Base-by-base conservation (phyloP, 2,888 invertebrate species). In the Julus scanicus region DNA sequence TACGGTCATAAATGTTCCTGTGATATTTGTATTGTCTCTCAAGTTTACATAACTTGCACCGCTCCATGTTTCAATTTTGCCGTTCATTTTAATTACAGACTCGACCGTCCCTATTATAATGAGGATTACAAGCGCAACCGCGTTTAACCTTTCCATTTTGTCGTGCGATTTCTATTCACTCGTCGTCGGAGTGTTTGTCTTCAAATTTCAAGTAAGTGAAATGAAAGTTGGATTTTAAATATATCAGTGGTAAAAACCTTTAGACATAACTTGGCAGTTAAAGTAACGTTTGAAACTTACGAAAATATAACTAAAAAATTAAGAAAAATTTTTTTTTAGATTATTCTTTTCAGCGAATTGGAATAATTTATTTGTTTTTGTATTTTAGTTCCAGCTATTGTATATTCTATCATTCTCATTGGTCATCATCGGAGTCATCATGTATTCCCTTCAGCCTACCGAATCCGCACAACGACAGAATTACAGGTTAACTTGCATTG, bases 121-220 rank as follows among this genome's bases (percentile, higher is more conserved):
- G 89, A 94, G 94, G 91, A 94, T 95, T 91, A 96, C 96, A 15
- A 96, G 96, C 15, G 95, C 97, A n/a, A 95, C 97, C 86, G 94
- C 96, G 90, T 93, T 96, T 91, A 97, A 97, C 92, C 93, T 97
- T 90, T 95, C 96, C 13, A 94, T 97, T 89, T 93, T 97, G 88
- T 96, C 97, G 0, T 94, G 97, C 1, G 96, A 97, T 92, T 97
- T 96, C 92, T 97, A 97, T 92, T 95, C 96, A 4, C 94, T 97
- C 37, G 94, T 97, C 86, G 94, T 95, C 90, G 97, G 97, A 90
- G 95, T 97, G 92, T 94, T 95, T 91, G 94, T 96, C 90, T 96
- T 96, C 92, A 94, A 95, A 90, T 96, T 96, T 92, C 95, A 95
- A 94, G 96, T 96, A 91, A 92, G 91, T n/a, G n/a, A n/a, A n/a